These are phyloP conservation scores for Halictus ligatus DNA, from an alignment of 2,888 invertebrate genomes.

Conservation along the genomic window DNA sequence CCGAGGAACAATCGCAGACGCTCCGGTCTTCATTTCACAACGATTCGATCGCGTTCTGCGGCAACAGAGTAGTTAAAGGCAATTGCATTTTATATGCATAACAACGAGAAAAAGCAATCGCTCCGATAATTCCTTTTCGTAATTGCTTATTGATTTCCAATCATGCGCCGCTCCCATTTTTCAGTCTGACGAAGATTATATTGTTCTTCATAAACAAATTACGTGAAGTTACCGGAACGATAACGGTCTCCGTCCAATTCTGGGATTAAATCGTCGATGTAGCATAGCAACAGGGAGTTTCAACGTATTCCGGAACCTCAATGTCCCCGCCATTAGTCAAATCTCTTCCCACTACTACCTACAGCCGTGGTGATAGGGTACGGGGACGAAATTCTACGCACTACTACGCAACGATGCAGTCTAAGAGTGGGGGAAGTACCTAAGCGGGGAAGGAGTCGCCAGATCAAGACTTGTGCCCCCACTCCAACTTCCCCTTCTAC, in stretches of 20 bases:
- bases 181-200: background rate
- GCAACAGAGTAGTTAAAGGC: background rate
- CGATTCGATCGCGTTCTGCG: background rate
- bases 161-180: background rate
- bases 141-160: constrained; percentile 2
- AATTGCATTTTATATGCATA: background rate
- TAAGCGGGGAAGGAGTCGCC: too few species aligned
- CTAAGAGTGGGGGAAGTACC: too few species aligned
- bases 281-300: too few species aligned
- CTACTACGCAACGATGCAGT: too few species aligned
- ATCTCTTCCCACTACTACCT: too few species aligned
- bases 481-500: too few species aligned
- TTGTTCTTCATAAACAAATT: background rate
- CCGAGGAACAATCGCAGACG: background rate
- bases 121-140: background rate
- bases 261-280: background rate
- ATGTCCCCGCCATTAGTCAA: too few species aligned
- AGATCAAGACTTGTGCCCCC: too few species aligned
- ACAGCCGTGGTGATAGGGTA: too few species aligned
- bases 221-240: background rate
- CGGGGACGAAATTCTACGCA: too few species aligned
- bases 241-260: background rate
- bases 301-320: too few species aligned
- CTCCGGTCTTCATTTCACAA: background rate
- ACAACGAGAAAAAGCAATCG: background rate